These are phyloP conservation scores for Spodoptera exigua DNA, from an alignment of 2,888 invertebrate genomes.

Conservation along the genomic window DNA sequence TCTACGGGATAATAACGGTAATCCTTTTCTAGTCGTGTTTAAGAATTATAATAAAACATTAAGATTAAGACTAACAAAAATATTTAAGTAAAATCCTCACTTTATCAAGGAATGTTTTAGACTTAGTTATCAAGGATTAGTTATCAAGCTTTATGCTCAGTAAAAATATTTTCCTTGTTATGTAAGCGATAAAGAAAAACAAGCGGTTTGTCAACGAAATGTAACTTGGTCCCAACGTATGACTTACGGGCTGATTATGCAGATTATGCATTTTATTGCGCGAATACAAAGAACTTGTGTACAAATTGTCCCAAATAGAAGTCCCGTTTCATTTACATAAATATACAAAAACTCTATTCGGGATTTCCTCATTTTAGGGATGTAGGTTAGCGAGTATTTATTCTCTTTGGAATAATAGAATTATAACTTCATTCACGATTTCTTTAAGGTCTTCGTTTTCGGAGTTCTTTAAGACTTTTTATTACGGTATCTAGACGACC, in stretches of 20 bases:
- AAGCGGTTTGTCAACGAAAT: constrained; percentile 60
- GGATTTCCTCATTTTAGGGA: constrained; percentile 13
- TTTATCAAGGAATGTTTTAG: constrained; percentile 53
- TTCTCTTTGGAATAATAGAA: background rate
- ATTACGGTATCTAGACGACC: too few species aligned
- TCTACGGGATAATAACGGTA: too few species aligned
- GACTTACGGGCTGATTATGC: constrained; percentile 79
- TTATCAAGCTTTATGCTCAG: constrained; percentile 37
- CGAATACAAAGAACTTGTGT: constrained; percentile 70
- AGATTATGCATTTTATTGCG: constrained; percentile 74
- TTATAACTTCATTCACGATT: too few species aligned
- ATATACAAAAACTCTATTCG: constrained; percentile 17
- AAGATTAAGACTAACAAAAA: constrained; percentile 3
- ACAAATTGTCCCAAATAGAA: constrained; percentile 76
- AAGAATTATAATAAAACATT: too few species aligned
- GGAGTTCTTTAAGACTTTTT: too few species aligned
- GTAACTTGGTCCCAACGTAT: constrained; percentile 62
- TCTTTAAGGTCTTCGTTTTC: too few species aligned
- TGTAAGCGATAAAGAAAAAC: constrained; percentile 30
- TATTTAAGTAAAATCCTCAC: constrained; percentile 12
- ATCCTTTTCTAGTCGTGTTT: too few species aligned
- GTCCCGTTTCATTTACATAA: constrained; percentile 14
- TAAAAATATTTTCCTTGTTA: constrained; percentile 54
- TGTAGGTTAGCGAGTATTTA: background rate
- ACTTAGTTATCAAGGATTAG: constrained; percentile 45